phyloP scores from a whole-genome alignment of 1,140 invertebrate species.

The Streblospio benedicti region DNA sequence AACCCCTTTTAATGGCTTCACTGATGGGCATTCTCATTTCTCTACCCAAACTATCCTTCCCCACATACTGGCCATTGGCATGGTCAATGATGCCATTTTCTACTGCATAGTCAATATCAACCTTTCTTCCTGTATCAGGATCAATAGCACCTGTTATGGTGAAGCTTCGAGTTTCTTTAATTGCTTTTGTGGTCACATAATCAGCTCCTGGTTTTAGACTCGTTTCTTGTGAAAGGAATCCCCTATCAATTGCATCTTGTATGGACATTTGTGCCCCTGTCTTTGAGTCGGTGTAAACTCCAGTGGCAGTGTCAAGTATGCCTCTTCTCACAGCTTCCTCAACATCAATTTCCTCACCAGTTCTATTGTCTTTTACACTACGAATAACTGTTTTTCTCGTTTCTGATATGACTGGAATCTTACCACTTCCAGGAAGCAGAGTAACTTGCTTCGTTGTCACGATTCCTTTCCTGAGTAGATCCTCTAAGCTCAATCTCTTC shows the following conservation, averaged over 20 bases:
- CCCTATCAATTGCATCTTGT: slow-evolving; percentile 73
- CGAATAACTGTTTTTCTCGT: not conserved
- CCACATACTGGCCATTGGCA: slow-evolving; percentile 54
- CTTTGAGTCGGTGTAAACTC: slow-evolving; percentile 35
- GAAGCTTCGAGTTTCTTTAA: slow-evolving; percentile 2
- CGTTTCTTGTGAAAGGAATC: slow-evolving; percentile 67
- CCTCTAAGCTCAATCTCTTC: slow-evolving; percentile 4
- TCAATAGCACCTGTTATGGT: slow-evolving; percentile 17
- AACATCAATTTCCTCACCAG: slow-evolving; percentile 2
- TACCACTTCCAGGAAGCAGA: slow-evolving; percentile 7
- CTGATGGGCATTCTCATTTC: slow-evolving; percentile 31
- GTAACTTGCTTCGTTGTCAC: not conserved
- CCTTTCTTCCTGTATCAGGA: slow-evolving; percentile 13
- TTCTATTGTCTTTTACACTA: not conserved
- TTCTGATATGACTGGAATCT: slow-evolving; percentile 11
- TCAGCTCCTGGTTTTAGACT: slow-evolving; percentile 69
- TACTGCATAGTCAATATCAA: slow-evolving; percentile 22
- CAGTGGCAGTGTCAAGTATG: slow-evolving; percentile 27
- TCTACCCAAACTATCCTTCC: slow-evolving; percentile 66
- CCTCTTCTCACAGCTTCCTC: slow-evolving; percentile 16
- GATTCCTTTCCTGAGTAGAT: not conserved
- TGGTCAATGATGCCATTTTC: slow-evolving; percentile 38
- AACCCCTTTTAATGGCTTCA: slow-evolving; percentile 19
- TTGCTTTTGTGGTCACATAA: slow-evolving; percentile 67
- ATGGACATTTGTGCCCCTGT: slow-evolving; percentile 33